Evolutionary conservation across 2,888 invertebrate genomes (phyloP), one percentile per base, ranked within the genome.

Genomic region (Onchidella celtica): DNA sequence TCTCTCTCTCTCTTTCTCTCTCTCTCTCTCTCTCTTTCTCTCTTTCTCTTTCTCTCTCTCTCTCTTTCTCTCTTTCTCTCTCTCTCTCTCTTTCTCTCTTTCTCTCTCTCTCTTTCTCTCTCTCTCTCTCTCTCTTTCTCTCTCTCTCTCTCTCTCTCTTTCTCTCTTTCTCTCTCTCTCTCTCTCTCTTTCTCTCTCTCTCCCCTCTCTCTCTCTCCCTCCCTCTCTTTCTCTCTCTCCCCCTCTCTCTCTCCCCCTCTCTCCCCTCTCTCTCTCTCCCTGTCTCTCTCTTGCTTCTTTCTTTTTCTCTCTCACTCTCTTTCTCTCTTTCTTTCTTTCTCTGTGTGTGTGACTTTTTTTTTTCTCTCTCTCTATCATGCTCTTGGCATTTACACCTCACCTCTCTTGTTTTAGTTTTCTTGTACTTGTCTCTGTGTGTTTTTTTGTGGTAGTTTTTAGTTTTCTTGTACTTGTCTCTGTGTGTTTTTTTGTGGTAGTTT

Each of bases 31-130:
- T 14, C 59, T 59, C 59, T 59, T n/a, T 59, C n/a, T 59, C 59
- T n/a, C 59, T 59, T n/a, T 59, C 59, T 59, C 59, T 59, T n/a
- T 59, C n/a, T 59, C 59, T 59, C 59, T 59, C 59, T 59, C 59
- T n/a, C n/a, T n/a, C 59, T n/a, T n/a, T n/a, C 17, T n/a, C 59
- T n/a, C 17, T 59, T 4, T 59, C n/a, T 59, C 59, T 59, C 24
- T n/a, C 59, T 59, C 59, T 59, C n/a, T 59, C 24, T 59, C 59
- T n/a, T n/a, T 59, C 59, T 59, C n/a, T 59, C 59, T 59, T n/a
- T 59, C 59, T 59, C 24, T 59, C 59, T 59, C 24, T 59, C 59
- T 59, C 59, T 59, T 24, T 59, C 59, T n/a, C 59, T n/a, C 59
- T n/a, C 59, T n/a, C 17, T n/a, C 59, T n/a, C 59, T 59, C 9